Evolutionary conservation across 2,797 vertebrate genomes (phyloP).

Genomic region (Nothura maculosa): DNA sequence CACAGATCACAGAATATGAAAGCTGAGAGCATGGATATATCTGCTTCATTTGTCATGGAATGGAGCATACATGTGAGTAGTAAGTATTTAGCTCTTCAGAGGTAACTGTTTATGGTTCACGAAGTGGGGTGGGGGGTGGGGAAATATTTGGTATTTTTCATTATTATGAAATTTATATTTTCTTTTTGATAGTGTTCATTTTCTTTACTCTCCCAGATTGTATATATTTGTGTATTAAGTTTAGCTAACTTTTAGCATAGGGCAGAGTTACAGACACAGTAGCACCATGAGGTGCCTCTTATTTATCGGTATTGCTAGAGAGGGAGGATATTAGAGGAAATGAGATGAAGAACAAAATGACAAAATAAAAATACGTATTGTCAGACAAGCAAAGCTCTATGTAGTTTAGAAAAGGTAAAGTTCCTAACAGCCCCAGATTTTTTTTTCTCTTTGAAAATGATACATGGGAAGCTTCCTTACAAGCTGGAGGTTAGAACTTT

Average conservation of each 20-base stretch:
- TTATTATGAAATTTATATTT: neutral
- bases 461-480: neutral
- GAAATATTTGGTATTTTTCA: neutral
- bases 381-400: neutral
- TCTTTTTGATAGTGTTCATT: neutral
- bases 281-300: neutral
- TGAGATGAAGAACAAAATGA: neutral
- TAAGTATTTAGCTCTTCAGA: neutral
- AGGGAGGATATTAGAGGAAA: conserved; percentile 20
- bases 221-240: neutral
- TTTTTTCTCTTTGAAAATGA: neutral
- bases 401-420: neutral
- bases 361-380: neutral
- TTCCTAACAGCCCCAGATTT: neutral
- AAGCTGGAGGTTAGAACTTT: neutral
- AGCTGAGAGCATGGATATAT: neutral
- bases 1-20: neutral
- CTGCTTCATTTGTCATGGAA: neutral
- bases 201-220: neutral
- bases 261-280: neutral
- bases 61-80: neutral
- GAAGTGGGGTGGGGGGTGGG: neutral
- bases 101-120: neutral
- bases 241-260: neutral
- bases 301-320: conserved; percentile 15